phyloP scores from a whole-genome alignment of 2,797 vertebrate genomes.

The Chanos chanos region DNA sequence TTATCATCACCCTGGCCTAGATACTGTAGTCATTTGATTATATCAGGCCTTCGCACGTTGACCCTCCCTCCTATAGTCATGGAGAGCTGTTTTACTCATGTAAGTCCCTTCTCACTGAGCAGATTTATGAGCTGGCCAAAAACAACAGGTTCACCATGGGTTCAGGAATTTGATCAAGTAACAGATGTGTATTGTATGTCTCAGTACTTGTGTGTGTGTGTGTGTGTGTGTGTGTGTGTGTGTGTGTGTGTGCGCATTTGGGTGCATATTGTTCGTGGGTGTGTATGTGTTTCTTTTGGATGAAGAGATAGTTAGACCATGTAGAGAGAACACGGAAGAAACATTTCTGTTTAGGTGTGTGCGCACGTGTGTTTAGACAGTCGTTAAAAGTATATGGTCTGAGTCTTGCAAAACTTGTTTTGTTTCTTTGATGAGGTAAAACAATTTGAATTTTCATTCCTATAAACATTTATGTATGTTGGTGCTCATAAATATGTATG shows the following conservation, averaged over 20 bases:
- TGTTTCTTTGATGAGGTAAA: no score
- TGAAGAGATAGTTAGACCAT: no score
- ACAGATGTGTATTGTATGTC: background rate
- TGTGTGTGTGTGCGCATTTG: background rate
- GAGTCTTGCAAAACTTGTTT: no score
- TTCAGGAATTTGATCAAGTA: background rate
- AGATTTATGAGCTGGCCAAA: slow-evolving; percentile 4
- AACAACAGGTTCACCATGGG: background rate
- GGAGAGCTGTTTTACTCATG: slow-evolving; percentile 5
- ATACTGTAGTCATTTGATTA: no score
- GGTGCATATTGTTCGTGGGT: background rate
- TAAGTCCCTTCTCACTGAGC: slow-evolving; percentile 13
- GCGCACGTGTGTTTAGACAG: slow-evolving; percentile 5
- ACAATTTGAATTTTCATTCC: no score
- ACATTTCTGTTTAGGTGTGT: background rate
- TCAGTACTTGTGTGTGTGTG: background rate
- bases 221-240: background rate
- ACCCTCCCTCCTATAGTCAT: no score
- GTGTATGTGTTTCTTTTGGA: background rate
- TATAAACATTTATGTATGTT: no score
- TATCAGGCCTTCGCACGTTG: no score
- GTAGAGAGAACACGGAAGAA: no score
- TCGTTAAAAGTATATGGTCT: no score
- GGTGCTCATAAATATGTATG: no score
- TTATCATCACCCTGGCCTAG: no score